phyloP scores from a whole-genome alignment of 2,888 invertebrate genomes.

The Aphidoletes aphidimyza region DNA sequence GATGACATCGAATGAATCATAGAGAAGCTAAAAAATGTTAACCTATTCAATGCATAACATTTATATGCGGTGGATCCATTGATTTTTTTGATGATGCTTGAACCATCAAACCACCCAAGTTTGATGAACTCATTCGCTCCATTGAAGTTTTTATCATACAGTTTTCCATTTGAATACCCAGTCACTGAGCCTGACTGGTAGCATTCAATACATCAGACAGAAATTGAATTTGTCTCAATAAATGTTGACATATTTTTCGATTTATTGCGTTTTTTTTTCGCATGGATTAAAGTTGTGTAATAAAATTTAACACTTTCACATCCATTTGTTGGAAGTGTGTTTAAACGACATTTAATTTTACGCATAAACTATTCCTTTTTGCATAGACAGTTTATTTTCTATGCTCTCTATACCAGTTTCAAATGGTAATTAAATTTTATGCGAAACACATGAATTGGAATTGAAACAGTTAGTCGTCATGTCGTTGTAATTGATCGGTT shows the following conservation, averaged over 20 bases:
- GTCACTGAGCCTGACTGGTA: background rate
- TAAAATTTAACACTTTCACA: background rate
- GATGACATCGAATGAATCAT: background rate
- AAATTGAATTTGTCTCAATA: background rate
- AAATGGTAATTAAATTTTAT: slow-evolving; percentile 41
- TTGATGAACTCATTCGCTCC: too few relatives aligned
- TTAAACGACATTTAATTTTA: background rate
- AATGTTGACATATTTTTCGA: background rate
- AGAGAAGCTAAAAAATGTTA: background rate
- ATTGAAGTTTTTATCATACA: background rate
- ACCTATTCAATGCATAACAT: slow-evolving; percentile 5
- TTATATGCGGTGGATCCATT: background rate
- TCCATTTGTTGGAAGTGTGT: background rate
- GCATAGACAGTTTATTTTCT: background rate
- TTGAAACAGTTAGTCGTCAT: background rate
- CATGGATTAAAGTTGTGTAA: background rate
- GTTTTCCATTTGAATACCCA: slow-evolving; percentile 23
- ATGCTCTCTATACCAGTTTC: background rate
- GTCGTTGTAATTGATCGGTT: background rate
- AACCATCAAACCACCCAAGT: background rate
- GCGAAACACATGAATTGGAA: slow-evolving; percentile 14
- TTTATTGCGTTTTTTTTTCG: background rate
- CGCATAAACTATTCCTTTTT: background rate
- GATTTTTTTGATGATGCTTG: background rate
- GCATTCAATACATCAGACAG: background rate